Percentiles rank a stretch among this genome's conserved stretches.
Evolutionary conservation across 1,140 invertebrate genomes (phyloP).

Genomic region (Drosophila parabipectinata): DNA sequence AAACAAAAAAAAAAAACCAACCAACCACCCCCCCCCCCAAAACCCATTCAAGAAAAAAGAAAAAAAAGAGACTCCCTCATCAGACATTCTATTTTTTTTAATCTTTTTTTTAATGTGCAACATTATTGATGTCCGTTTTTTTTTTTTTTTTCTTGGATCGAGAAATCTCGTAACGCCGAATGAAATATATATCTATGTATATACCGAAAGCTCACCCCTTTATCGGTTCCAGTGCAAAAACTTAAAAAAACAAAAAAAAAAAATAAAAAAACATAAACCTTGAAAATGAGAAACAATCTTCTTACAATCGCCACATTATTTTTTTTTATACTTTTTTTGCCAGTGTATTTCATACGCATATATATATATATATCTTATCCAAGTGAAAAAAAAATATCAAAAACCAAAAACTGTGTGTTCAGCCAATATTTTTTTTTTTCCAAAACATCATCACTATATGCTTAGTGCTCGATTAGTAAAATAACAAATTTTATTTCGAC

Average conservation of each 20-base stretch:
- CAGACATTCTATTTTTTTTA: slow-evolving; percentile 42
- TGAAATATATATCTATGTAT: slow-evolving; percentile 15
- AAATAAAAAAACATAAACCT: slow-evolving; percentile 10
- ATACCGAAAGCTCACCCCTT: slow-evolving; percentile 51
- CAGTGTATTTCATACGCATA: slow-evolving; percentile 36
- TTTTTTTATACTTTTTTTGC: slow-evolving; percentile 45
- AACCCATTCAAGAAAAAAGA: background rate
- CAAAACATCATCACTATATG: slow-evolving; percentile 22
- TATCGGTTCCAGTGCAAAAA: slow-evolving; percentile 70
- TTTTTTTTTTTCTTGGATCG: slow-evolving; percentile 37
- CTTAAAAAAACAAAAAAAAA: slow-evolving; percentile 28
- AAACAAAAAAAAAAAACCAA: slow-evolving; percentile 6
- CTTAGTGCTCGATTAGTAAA: slow-evolving; percentile 31
- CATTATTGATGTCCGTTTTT: slow-evolving; percentile 35
- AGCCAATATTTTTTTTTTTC: slow-evolving; percentile 17
- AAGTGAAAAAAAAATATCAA: slow-evolving; percentile 7
- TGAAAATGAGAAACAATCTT: slow-evolving; percentile 8
- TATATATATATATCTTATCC: slow-evolving; percentile 27
- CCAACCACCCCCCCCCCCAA: background rate
- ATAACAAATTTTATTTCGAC: slow-evolving; percentile 26
- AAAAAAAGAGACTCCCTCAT: slow-evolving; percentile 14
- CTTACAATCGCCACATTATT: slow-evolving; percentile 22
- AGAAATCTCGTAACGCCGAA: slow-evolving; percentile 14
- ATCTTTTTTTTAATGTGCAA: slow-evolving; percentile 67
- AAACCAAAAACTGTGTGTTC: slow-evolving; percentile 23